Conservation (phyloP, 1,140 invertebrate genomes). For the Drosophila setifemur region DNA sequence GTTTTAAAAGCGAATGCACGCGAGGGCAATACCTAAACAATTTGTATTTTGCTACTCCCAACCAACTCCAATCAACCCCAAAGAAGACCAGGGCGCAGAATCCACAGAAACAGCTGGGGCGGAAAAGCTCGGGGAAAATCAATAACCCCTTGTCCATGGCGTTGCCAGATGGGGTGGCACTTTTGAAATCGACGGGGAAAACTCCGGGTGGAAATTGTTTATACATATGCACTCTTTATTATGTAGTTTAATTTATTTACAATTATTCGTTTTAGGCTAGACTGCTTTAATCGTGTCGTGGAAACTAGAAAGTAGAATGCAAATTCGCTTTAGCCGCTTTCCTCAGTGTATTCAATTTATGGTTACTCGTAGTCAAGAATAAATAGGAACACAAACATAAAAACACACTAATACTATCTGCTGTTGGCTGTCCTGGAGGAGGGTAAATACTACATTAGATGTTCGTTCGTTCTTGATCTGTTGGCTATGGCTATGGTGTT, state of each 20-base stretch:
- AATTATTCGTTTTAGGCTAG: constrained; percentile 71
- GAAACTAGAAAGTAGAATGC: constrained; percentile 65
- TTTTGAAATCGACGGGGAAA: constrained; percentile 9
- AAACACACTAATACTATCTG: constrained; percentile 74
- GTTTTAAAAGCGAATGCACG: constrained; percentile 30
- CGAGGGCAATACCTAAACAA: constrained; percentile 69
- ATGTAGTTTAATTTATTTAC: constrained; percentile 78
- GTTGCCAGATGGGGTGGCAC: constrained; percentile 44
- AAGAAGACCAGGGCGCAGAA: constrained; percentile 46
- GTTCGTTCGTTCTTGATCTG: constrained; percentile 54
- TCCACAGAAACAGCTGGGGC: constrained; percentile 64
- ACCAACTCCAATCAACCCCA: constrained; percentile 68
- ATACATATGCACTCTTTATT: constrained; percentile 74
- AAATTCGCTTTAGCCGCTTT: constrained; percentile 70
- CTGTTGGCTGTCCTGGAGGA: constrained; percentile 65
- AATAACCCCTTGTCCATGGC: constrained; percentile 54
- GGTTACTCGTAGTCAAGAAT: constrained; percentile 66
- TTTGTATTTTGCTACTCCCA: constrained; percentile 53
- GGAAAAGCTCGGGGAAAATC: constrained; percentile 52
- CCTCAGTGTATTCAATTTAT: constrained; percentile 68
- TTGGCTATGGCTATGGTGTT: constrained; percentile 43
- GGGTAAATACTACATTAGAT: constrained; percentile 47
- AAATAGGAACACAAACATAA: constrained; percentile 77
- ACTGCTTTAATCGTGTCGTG: constrained; percentile 70
- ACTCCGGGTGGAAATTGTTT: not conserved